A percentile compares a stretch with the other conserved stretches of the same genome.
Conservation (phyloP, 1,140 invertebrate species). For the Cotesia glomerata region DNA sequence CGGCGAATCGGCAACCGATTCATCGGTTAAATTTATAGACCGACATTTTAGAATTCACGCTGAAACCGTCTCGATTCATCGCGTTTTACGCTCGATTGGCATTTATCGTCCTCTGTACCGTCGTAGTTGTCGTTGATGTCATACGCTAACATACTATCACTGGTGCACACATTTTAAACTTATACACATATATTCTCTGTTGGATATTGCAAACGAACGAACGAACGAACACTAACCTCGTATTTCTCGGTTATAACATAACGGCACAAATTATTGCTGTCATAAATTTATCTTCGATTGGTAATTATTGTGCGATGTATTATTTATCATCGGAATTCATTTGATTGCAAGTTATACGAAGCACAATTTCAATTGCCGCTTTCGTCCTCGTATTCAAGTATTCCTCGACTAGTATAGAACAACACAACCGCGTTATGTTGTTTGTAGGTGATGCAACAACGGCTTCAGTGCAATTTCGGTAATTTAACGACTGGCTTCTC, state of each 20-base stretch:
- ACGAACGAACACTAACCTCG: neutral
- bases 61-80: constrained; percentile 5
- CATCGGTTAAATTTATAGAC: constrained; percentile 14
- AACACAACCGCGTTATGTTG: neutral
- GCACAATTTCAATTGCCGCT: constrained; percentile 45
- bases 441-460: neutral
- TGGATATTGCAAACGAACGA: neutral
- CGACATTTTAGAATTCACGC: neutral
- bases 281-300: constrained; percentile 48
- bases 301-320: constrained; percentile 44
- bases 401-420: neutral
- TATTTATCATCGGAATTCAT: constrained; percentile 28
- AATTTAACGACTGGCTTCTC: constrained; percentile 17
- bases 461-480: constrained; percentile 4
- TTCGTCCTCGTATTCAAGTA: constrained; percentile 20
- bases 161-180: neutral
- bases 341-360: constrained; percentile 39
- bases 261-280: constrained; percentile 45
- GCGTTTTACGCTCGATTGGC: constrained; percentile 12
- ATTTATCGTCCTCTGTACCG: neutral
- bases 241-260: neutral
- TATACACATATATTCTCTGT: neutral
- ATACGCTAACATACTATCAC: constrained; percentile 1
- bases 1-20: neutral
- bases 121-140: neutral